Percentiles rank a stretch among this genome's conserved stretches.
phyloP scores from a whole-genome alignment of 2,888 invertebrate species.

The Sesia apiformis region DNA sequence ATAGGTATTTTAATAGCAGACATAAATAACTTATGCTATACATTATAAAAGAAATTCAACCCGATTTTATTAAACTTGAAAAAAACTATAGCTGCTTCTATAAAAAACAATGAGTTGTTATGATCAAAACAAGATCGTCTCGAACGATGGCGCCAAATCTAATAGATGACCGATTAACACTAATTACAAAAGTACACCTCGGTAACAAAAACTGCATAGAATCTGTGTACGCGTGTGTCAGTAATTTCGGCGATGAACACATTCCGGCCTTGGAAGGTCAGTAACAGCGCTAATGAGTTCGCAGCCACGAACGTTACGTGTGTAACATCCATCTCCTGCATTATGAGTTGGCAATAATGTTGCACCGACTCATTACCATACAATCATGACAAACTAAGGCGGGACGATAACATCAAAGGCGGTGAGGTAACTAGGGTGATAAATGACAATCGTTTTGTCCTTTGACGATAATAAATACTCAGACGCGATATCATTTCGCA shows the following conservation, averaged over 20 bases:
- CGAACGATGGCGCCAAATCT: constrained; percentile 6
- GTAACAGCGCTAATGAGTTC: constrained; percentile 32
- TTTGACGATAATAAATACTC: constrained; percentile 60
- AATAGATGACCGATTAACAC: constrained; percentile 6
- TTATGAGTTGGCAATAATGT: background rate
- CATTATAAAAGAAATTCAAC: background rate
- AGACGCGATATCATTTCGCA: constrained; percentile 49
- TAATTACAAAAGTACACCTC: constrained; percentile 1
- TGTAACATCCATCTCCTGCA: background rate
- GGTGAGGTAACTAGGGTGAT: constrained; percentile 54
- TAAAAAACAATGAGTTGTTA: background rate
- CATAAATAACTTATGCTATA: background rate
- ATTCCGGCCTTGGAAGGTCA: constrained; percentile 47
- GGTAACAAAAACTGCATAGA: constrained; percentile 26
- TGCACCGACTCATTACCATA: background rate
- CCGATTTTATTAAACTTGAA: background rate
- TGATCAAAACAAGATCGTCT: background rate
- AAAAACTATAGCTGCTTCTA: background rate
- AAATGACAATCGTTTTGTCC: constrained; percentile 71
- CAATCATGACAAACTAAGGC: constrained; percentile 12
- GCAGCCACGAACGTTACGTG: constrained; percentile 13
- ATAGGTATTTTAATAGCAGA: too few species aligned
- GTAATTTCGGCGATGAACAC: constrained; percentile 42
- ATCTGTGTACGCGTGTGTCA: constrained; percentile 26
- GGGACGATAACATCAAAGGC: constrained; percentile 67